Conservation (phyloP, 2,888 invertebrate species). For the Ophion ventricosus region DNA sequence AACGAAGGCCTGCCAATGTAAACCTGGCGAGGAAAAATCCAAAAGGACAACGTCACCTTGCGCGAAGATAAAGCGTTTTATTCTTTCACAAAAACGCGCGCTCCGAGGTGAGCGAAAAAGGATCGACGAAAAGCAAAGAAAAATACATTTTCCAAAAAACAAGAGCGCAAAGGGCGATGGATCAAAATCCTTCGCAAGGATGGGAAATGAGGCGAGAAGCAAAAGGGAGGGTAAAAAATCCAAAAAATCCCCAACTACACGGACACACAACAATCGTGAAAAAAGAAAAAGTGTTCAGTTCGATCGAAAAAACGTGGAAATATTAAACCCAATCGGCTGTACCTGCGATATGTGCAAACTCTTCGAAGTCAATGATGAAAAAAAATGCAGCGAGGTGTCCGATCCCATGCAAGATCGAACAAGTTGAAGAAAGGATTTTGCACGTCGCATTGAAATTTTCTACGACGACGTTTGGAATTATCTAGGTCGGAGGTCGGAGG, state of each 20-base stretch:
- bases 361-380: slow-evolving; percentile 41
- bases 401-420: slow-evolving; percentile 26
- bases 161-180: slow-evolving; percentile 1
- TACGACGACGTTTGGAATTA: slow-evolving; percentile 4
- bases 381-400: slow-evolving; percentile 9
- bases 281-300: slow-evolving; percentile 13
- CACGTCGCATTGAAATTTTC: not conserved
- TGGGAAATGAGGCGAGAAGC: not conserved
- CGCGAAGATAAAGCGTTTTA: slow-evolving; percentile 61
- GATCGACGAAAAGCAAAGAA: not conserved
- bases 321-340: slow-evolving; percentile 32
- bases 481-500: slow-evolving; percentile 15
- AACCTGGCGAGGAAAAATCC: not conserved
- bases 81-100: slow-evolving; percentile 41
- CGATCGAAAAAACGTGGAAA: slow-evolving; percentile 12
- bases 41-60: slow-evolving; percentile 53
- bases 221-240: slow-evolving; percentile 14
- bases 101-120: slow-evolving; percentile 9
- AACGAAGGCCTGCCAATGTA: slow-evolving; percentile 8
- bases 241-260: not conserved
- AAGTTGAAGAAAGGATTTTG: slow-evolving; percentile 3
- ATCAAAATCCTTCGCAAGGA: not conserved
- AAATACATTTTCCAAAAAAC: not conserved
- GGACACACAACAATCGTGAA: slow-evolving; percentile 24
- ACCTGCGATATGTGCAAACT: slow-evolving; percentile 63